Percentiles rank a stretch among this genome's conserved stretches.
phyloP scores from a whole-genome alignment of 2,888 invertebrate genomes.

The Morinoia aosen region DNA sequence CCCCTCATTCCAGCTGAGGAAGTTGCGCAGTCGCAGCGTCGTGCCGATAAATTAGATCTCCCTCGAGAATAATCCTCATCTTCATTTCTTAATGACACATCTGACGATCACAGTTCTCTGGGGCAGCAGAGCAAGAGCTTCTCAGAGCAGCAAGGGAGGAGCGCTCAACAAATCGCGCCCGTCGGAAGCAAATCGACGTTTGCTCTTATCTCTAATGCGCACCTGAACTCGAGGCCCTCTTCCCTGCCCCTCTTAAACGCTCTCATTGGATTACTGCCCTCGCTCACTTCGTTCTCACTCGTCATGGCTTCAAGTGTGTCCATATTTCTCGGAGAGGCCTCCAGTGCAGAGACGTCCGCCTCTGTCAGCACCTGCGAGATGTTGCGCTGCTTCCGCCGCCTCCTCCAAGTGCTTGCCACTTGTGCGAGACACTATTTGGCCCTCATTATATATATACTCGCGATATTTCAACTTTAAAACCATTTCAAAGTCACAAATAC shows the following conservation, averaged over 20 bases:
- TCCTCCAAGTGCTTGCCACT: not conserved
- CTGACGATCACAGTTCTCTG: conserved; percentile 2
- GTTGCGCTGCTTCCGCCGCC: not conserved
- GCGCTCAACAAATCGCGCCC: conserved; percentile 36
- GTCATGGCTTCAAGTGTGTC: not conserved
- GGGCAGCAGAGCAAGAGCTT: not conserved
- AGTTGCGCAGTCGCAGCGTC: not conserved
- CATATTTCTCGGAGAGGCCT: not conserved
- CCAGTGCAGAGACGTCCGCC: not conserved
- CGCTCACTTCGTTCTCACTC: conserved; percentile 8
- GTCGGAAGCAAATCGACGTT: conserved; percentile 43
- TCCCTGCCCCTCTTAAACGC: conserved; percentile 34
- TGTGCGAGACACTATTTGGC: no score
- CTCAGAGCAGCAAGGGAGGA: not conserved
- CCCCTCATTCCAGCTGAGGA: not conserved
- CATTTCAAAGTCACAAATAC: no score
- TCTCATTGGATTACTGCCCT: conserved; percentile 30
- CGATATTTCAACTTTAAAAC: no score
- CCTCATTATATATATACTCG: no score
- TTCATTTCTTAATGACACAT: not conserved
- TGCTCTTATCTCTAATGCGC: conserved; percentile 37
- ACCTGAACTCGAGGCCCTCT: conserved; percentile 7
- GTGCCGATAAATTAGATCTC: not conserved
- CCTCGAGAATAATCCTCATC: not conserved
- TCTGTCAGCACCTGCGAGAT: not conserved